Conservation (phyloP, 2,797 vertebrate genomes). For the Odontamblyopus lacepedii region DNA sequence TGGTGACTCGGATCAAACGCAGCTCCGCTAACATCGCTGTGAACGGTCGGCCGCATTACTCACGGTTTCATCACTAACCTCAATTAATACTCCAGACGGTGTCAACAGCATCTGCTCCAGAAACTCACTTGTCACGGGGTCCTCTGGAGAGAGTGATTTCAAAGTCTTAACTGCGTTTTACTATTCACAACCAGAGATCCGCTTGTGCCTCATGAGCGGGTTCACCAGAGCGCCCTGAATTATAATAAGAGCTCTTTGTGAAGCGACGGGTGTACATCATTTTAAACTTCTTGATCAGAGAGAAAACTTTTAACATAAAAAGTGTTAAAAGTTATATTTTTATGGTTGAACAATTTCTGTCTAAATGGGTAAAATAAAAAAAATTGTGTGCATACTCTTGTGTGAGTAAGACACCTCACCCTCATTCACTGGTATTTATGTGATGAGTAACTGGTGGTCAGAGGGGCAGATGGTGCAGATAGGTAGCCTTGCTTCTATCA, state of each 20-base stretch:
- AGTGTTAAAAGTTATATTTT: neutral
- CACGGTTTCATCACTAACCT: constrained; percentile 61
- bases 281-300: constrained; percentile 17
- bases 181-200: constrained; percentile 35
- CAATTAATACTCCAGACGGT: constrained; percentile 58
- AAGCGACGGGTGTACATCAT: constrained; percentile 17
- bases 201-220: constrained; percentile 21
- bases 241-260: constrained; percentile 11
- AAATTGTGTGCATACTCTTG: too few species aligned
- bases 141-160: constrained; percentile 39
- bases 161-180: constrained; percentile 29
- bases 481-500: too few species aligned
- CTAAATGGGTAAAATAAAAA: too few species aligned
- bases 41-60: constrained; percentile 48
- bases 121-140: constrained; percentile 40
- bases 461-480: too few species aligned
- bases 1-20: constrained; percentile 33
- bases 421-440: too few species aligned
- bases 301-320: neutral
- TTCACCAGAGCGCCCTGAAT: constrained; percentile 26
- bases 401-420: too few species aligned
- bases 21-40: constrained; percentile 21
- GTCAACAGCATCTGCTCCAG: constrained; percentile 56
- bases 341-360: too few species aligned
- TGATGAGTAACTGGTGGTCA: too few species aligned